These are phyloP conservation scores for Onychomys leucogaster DNA, from an alignment of 2,797 vertebrate genomes.

Conservation along the genomic window DNA sequence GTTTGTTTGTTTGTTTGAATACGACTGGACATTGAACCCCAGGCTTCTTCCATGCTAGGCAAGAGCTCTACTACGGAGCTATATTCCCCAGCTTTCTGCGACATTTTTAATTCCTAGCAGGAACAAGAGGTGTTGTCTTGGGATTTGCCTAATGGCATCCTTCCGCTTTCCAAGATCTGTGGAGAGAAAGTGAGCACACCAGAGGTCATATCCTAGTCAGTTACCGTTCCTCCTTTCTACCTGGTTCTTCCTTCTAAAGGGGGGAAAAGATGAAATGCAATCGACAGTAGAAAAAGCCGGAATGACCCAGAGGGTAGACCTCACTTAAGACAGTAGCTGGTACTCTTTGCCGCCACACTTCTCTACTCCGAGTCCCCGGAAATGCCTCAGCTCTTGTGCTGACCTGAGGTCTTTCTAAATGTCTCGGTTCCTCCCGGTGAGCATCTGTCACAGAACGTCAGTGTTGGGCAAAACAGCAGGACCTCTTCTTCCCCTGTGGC, in stretches of 20 bases:
- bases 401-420: background rate
- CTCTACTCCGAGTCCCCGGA: background rate
- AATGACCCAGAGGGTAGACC: background rate
- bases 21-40: background rate
- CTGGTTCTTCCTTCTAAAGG: background rate
- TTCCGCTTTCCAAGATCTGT: slow-evolving; percentile 3
- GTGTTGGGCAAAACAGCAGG: background rate
- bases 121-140: background rate
- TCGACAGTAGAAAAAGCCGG: background rate
- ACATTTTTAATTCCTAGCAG: background rate
- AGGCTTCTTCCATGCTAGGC: background rate
- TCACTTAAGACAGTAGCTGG: background rate
- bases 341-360: background rate
- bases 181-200: background rate
- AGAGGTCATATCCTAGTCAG: background rate
- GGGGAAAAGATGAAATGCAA: background rate
- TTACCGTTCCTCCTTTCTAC: background rate
- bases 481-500: background rate
- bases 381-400: background rate
- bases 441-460: background rate
- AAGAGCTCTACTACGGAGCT: background rate
- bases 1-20: background rate
- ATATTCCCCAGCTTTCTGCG: background rate
- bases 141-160: background rate
- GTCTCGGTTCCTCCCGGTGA: background rate